Conservation (phyloP, 1,140 invertebrate species). For the Telenomus remus region DNA sequence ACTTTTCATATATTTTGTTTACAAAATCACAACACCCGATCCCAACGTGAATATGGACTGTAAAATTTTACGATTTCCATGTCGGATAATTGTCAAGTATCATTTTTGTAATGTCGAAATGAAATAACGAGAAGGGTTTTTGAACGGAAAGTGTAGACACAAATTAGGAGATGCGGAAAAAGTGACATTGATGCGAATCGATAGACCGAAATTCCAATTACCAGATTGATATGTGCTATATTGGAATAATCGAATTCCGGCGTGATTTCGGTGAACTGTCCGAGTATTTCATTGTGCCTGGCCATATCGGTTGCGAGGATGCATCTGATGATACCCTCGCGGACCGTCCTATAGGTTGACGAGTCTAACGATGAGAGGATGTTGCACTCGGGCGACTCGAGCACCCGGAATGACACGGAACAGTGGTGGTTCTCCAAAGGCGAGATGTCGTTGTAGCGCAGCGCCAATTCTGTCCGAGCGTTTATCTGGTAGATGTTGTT, state of each 20-base stretch:
- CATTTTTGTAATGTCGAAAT: too few species aligned
- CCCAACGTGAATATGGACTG: too few species aligned
- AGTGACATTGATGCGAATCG: not conserved
- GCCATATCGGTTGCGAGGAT: slow-evolving; percentile 93
- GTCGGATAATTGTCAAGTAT: too few species aligned
- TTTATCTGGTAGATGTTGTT: slow-evolving; percentile 94
- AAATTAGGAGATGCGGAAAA: too few species aligned
- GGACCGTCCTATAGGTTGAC: slow-evolving; percentile 79
- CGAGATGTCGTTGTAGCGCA: slow-evolving; percentile 92
- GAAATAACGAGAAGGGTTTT: too few species aligned
- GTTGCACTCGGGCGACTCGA: slow-evolving; percentile 86
- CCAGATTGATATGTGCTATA: slow-evolving; percentile 86
- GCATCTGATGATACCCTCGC: slow-evolving; percentile 89
- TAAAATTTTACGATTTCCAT: too few species aligned
- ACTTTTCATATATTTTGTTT: too few species aligned
- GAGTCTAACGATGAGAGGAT: slow-evolving; percentile 83
- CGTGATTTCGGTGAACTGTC: slow-evolving; percentile 83
- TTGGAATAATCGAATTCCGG: slow-evolving; percentile 85
- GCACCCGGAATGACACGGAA: slow-evolving; percentile 88
- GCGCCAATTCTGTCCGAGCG: slow-evolving; percentile 88
- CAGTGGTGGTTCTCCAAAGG: slow-evolving; percentile 93
- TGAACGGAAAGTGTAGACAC: too few species aligned
- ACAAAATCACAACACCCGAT: too few species aligned
- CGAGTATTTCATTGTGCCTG: slow-evolving; percentile 89
- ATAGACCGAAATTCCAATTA: slow-evolving; percentile 67